phyloP scores from a whole-genome alignment of 2,113 vertebrate species.

The Chamaea fasciata region DNA sequence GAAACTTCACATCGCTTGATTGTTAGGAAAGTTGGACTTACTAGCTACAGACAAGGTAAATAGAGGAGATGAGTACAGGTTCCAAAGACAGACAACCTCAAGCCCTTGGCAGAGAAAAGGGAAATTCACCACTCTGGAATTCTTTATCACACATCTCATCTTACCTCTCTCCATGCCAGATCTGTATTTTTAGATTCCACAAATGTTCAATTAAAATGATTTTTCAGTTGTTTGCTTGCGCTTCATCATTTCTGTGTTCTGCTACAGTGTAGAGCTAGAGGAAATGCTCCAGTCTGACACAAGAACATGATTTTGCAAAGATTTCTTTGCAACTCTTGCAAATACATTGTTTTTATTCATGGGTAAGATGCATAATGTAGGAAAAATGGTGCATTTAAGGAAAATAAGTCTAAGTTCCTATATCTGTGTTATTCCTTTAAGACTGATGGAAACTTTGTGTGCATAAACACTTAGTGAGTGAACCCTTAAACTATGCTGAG shows the following conservation, averaged over 20 bases:
- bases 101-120: neutral
- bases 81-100: neutral
- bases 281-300: neutral
- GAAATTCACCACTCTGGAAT: neutral
- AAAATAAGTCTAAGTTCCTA: neutral
- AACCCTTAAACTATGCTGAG: neutral
- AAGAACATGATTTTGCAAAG: neutral
- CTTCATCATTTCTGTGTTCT: neutral
- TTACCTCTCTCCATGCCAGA: neutral
- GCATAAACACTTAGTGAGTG: neutral
- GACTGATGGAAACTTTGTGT: neutral
- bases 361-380: neutral
- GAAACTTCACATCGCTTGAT: neutral
- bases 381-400: neutral
- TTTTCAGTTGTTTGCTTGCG: neutral
- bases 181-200: neutral
- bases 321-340: neutral
- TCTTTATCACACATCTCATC: fast-evolving
- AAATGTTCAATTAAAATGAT: neutral
- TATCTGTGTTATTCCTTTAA: neutral
- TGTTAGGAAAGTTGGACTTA: neutral
- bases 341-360: neutral
- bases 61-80: neutral
- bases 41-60: neutral
- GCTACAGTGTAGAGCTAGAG: neutral